Percentiles rank a stretch among this genome's conserved stretches.
Conservation (phyloP, 2,888 invertebrate species). For the Tiphia femorata region DNA sequence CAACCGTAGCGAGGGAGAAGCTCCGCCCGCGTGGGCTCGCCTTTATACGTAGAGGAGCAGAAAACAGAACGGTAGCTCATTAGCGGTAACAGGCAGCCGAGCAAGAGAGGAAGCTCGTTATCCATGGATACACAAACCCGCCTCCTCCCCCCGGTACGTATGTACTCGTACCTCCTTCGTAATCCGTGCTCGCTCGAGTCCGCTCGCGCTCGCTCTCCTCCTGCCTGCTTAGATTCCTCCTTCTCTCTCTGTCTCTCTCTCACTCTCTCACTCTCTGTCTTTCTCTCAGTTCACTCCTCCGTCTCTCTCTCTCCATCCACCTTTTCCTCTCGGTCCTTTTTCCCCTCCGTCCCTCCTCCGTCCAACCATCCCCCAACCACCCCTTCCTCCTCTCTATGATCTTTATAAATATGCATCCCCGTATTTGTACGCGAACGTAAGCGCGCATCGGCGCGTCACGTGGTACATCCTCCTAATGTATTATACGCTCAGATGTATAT, state of each 20-base stretch:
- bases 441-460: too few relatives aligned
- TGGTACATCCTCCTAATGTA: too few relatives aligned
- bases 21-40: constrained; percentile 10
- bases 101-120: constrained; percentile 64
- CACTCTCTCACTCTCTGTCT: not conserved
- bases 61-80: constrained; percentile 64
- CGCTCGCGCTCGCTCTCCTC: not conserved
- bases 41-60: constrained; percentile 42
- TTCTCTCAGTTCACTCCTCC: not conserved
- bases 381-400: not conserved
- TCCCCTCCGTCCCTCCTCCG: not conserved
- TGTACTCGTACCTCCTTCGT: constrained; percentile 43
- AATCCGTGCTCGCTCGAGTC: constrained; percentile 27
- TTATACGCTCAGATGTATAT: too few relatives aligned
- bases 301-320: not conserved
- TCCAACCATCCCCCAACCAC: not conserved
- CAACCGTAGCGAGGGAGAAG: constrained; percentile 14
- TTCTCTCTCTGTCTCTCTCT: constrained; percentile 5
- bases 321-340: not conserved
- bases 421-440: too few relatives aligned
- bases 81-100: constrained; percentile 63
- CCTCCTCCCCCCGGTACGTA: constrained; percentile 17
- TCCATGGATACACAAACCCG: constrained; percentile 60
- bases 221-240: not conserved
- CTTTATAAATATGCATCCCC: too few relatives aligned